These are phyloP conservation scores for Balaenoptera acutorostrata DNA, from an alignment of 2,113 vertebrate species.

Conservation along the genomic window DNA sequence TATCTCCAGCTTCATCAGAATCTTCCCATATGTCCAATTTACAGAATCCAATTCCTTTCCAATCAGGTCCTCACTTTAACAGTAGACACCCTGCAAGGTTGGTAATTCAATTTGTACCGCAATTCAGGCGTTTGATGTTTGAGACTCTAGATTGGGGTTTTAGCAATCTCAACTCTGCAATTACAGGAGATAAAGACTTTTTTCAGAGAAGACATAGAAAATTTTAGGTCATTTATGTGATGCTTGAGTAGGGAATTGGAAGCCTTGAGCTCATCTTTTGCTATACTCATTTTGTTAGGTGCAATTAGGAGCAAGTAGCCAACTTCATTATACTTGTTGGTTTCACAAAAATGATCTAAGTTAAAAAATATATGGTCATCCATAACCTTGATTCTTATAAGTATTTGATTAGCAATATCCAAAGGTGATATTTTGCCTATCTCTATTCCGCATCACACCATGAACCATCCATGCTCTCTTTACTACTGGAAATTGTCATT, in stretches of 20 bases:
- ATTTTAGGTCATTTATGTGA: not conserved
- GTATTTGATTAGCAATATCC: not conserved
- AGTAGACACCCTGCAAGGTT: not conserved
- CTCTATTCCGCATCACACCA: not conserved
- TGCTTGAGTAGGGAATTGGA: not conserved
- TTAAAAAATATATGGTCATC: not conserved
- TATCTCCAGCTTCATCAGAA: not conserved
- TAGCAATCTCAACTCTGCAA: not conserved
- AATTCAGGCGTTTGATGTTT: not conserved
- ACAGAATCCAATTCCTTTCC: not conserved
- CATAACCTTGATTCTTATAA: not conserved
- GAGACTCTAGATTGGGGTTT: not conserved
- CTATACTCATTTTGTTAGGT: not conserved
- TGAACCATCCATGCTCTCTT: not conserved
- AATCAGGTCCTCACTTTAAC: not conserved
- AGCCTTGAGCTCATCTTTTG: not conserved
- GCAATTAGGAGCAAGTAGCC: not conserved
- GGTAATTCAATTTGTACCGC: not conserved
- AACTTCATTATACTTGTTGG: not conserved
- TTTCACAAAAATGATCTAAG: not conserved
- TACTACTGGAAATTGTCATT: not conserved
- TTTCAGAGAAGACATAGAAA: not conserved
- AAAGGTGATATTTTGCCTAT: not conserved
- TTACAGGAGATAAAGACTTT: not conserved
- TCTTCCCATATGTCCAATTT: not conserved